These are phyloP conservation scores for Candoia aspera DNA, from an alignment of 2,113 vertebrate species.

Conservation along the genomic window DNA sequence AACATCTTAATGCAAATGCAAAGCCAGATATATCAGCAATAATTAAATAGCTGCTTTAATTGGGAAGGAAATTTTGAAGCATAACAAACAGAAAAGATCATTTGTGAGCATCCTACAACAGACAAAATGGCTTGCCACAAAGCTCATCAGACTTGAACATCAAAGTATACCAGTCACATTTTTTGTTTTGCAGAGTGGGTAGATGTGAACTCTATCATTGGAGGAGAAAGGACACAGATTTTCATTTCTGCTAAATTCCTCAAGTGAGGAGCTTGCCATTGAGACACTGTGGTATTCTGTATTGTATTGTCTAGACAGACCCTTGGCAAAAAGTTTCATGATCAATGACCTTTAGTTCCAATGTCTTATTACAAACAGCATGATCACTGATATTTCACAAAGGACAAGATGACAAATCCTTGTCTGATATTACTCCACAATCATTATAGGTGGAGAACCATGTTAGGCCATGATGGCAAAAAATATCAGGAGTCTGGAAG, in stretches of 20 bases:
- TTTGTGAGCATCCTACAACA: background rate
- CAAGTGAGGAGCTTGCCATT: background rate
- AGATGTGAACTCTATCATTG: background rate
- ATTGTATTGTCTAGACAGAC: background rate
- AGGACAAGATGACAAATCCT: background rate
- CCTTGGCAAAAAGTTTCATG: background rate
- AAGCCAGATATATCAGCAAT: background rate
- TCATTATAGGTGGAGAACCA: background rate
- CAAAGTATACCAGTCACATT: background rate
- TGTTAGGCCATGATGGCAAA: background rate
- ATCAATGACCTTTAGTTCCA: background rate
- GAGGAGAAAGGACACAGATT: background rate
- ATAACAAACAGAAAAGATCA: background rate
- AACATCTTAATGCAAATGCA: constrained; percentile 17
- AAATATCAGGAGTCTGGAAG: background rate
- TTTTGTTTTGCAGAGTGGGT: background rate
- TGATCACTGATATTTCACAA: background rate
- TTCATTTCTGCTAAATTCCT: background rate
- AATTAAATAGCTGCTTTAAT: background rate
- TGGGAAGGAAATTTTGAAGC: background rate
- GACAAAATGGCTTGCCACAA: background rate
- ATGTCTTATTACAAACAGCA: background rate
- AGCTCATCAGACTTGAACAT: background rate
- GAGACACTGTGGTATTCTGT: background rate
- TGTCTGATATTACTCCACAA: background rate